phyloP scores from a whole-genome alignment of 2,888 invertebrate genomes.

The Ariolimax columbianus region DNA sequence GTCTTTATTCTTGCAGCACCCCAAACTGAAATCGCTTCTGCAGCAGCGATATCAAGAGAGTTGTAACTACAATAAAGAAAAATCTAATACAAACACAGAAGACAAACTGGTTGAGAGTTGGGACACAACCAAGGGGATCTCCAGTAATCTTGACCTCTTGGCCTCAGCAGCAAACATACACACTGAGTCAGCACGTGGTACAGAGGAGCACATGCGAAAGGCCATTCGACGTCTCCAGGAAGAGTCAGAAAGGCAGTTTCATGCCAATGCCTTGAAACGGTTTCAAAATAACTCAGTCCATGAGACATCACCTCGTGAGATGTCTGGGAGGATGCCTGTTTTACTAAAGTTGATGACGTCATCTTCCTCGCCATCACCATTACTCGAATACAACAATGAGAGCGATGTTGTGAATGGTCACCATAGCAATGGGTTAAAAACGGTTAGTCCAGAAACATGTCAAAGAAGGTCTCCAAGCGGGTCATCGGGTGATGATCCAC shows the following conservation, averaged over 20 bases:
- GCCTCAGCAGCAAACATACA: constrained; percentile 40
- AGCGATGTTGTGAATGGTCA: neutral
- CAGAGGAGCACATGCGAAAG: constrained; percentile 1
- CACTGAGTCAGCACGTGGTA: neutral
- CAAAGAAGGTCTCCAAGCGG: neutral
- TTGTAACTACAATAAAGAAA: neutral
- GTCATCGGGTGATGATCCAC: neutral
- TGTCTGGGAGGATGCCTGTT: neutral
- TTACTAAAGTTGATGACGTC: constrained; percentile 2
- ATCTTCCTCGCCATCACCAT: neutral
- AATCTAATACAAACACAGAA: neutral
- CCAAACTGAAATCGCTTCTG: constrained; percentile 43
- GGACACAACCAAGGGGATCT: neutral
- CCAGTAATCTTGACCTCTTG: constrained; percentile 36
- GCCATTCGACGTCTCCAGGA: constrained; percentile 18
- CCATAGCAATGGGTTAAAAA: neutral
- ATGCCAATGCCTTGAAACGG: neutral
- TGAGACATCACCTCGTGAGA: neutral
- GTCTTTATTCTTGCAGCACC: constrained; percentile 21
- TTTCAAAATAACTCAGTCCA: neutral
- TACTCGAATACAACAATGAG: neutral
- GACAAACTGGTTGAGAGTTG: neutral
- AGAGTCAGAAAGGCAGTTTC: constrained; percentile 11
- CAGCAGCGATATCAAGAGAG: constrained; percentile 41
- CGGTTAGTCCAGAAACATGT: neutral